Evolutionary conservation across 2,888 invertebrate genomes (phyloP), one percentile per base, ranked within the genome.

Genomic region (Eutolmus rufibarbis): DNA sequence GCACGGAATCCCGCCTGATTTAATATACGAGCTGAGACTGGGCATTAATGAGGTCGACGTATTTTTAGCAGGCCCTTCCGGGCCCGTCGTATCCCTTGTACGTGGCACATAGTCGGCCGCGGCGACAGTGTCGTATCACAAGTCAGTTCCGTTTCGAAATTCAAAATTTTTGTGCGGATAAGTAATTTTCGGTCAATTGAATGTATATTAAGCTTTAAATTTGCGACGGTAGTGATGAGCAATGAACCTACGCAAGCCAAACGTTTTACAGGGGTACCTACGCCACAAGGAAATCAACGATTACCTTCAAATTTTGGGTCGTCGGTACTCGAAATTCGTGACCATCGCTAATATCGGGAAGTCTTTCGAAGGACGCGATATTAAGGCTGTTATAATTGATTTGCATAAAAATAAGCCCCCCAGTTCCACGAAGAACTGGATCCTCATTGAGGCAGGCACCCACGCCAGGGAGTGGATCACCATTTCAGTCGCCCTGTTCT

Each of bases 401-500:
- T 92, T 91, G 91, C 89, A 90, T 84, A 91, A 90, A 86, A 51
- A 88, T 16, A 56, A 57, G 14, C 31, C 4, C 14, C 9, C 74
- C 8, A 19, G n/a, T 4, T 19, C 57, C 7, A 34, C 56, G 40
- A 84, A 40, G 43, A 74, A 28, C 66, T 90, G 91, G 43, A 90
- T 92, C 2, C 91, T 92, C 57, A 92, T 93, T 77, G 93, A 93
- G 89, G 93, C 91, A 8, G 93, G 93, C 16, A 91, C 92, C 2
- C 95, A 95, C 91, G 95, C 95, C 0, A 93, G 95, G 0, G 95
- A 95, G 91, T 95, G 95, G 95, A 94, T 95, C 78, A 94, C 95
- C 0, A 94, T 95, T 0, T 93, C 94, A 0, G 94, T 94, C 5
- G 93, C 94, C 0, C 91, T 95, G 12, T 95, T 94, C 91, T 93